These are phyloP conservation scores for Clitarchus hookeri DNA, from an alignment of 2,888 invertebrate genomes.

Conservation along the genomic window DNA sequence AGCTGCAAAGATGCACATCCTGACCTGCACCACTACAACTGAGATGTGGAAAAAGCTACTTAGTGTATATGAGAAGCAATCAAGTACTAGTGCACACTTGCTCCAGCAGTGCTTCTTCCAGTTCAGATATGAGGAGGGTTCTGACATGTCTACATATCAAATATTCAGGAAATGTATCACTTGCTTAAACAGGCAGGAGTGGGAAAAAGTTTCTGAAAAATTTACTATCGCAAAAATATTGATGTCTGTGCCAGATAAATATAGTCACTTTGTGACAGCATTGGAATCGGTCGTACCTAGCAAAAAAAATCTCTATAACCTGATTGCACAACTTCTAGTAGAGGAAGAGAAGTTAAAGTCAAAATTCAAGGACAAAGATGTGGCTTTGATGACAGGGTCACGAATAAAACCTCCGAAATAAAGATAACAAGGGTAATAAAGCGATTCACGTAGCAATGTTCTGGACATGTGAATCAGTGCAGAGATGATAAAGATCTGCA, in stretches of 20 bases:
- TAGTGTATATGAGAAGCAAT: not conserved
- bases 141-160: not conserved
- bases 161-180: not conserved
- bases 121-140: not conserved
- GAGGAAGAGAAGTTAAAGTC: not conserved
- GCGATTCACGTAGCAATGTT: not conserved
- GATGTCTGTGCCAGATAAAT: not conserved
- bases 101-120: not conserved
- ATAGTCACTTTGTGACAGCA: conserved; percentile 15
- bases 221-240: not conserved
- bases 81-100: not conserved
- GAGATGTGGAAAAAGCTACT: not conserved
- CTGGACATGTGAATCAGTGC: not conserved
- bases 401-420: not conserved
- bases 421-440: not conserved
- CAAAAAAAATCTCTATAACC: not conserved
- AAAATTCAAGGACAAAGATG: not conserved
- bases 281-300: not conserved
- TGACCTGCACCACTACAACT: not conserved
- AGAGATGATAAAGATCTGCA: not conserved
- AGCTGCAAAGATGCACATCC: conserved; percentile 6
- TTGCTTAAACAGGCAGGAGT: not conserved
- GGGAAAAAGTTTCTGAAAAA: not conserved
- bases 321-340: not conserved
- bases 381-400: not conserved